Evolutionary conservation across 2,113 vertebrate species (phyloP).

Genomic region (Hemibagrus wyckioides): DNA sequence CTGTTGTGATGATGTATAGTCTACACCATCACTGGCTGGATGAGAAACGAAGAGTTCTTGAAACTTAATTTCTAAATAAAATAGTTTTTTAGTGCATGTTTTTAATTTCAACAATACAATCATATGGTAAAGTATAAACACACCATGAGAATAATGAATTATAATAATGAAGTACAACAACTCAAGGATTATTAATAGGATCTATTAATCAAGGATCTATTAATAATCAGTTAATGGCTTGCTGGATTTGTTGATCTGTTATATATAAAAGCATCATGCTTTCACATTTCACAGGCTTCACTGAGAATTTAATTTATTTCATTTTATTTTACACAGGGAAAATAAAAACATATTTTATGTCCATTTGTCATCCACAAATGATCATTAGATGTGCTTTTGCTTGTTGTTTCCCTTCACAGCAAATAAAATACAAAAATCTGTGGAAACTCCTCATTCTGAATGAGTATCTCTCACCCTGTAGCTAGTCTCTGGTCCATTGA

Average conservation of each 20-base stretch:
- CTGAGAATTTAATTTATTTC: not conserved
- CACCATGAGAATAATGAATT: no score
- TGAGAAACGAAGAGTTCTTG: not conserved
- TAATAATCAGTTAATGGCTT: no score
- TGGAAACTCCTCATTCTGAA: not conserved
- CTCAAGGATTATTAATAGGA: no score
- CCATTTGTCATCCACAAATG: not conserved
- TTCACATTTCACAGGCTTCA: no score
- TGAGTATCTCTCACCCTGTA: not conserved
- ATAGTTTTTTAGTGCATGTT: not conserved
- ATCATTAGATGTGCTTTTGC: not conserved
- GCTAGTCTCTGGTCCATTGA: not conserved
- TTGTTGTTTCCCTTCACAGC: not conserved
- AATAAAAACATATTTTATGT: not conserved
- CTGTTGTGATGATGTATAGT: not conserved
- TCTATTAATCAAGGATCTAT: no score
- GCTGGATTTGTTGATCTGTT: no score
- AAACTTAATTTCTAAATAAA: no score
- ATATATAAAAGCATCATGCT: no score
- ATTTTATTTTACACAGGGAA: not conserved
- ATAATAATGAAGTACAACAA: not conserved
- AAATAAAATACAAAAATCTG: not conserved
- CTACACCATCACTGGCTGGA: not conserved
- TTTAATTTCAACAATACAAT: not conserved
- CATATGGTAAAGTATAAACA: not conserved